Evolutionary conservation across 2,113 vertebrate species (phyloP), one percentile per base, ranked within the genome.

Genomic region (Siniperca knerii): DNA sequence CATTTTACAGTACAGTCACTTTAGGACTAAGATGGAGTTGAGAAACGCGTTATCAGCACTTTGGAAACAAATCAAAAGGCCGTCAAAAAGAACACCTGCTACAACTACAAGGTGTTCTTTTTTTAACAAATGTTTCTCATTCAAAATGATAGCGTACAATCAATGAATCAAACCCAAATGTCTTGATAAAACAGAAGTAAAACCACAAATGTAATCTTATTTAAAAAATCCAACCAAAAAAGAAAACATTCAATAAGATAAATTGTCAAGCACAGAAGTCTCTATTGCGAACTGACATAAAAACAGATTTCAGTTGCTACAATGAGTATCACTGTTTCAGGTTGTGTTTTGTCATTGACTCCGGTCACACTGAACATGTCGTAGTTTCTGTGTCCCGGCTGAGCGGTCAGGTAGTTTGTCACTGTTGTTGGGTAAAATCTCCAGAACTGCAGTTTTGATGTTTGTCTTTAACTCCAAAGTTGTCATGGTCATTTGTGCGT

Each of bases 41-140:
- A 79, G 60, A 77, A 83, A 78, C 3, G 16, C 12, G 25, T 6
- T 13, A 18, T 84, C 40, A 87, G 86, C 89, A 83, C 84, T 85
- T 90, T 83, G 25, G 76, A 80, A 78, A 86, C 71, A 42, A 85
- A 55, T 58, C 35, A 75, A 89, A 89, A 90, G 85, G 87, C 83
- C 68, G 71, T 81, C 0, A 64, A 58, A 65, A 68, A 46, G 25
- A 62, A 46, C 77, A 72, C 40, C 67, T 21, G 71, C 62, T 77
- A 55, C 77, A 78, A 48, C 33, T 11, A 48, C 60, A 74, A 62
- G 35, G 6, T 50, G 37, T 8, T 68, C 44, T 62, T 46, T 40
- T n/a, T 2, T 4, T 48, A 67, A 69, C 70, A 37, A 65, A 79
- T 12, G 10, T 25, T 61, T 68, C 23, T 85, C 79, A 78, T 86